These are phyloP conservation scores for Pseudocheirus occidentalis DNA, from an alignment of 2,797 vertebrate genomes.

Conservation along the genomic window DNA sequence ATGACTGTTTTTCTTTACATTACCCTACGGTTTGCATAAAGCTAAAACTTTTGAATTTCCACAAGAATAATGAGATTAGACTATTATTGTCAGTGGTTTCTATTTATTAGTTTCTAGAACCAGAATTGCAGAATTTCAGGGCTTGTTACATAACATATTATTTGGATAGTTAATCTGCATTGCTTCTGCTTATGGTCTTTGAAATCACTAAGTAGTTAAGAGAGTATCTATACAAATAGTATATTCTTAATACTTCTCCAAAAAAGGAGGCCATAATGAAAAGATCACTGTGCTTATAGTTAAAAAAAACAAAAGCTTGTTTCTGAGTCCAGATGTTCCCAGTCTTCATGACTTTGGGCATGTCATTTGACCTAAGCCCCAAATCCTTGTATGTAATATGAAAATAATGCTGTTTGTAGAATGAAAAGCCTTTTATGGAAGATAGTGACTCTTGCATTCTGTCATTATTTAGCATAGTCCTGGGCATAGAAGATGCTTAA, in stretches of 20 bases:
- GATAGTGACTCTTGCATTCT: background rate
- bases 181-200: background rate
- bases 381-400: background rate
- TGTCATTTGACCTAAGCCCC: background rate
- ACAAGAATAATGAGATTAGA: background rate
- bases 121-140: background rate
- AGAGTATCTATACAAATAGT: background rate
- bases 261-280: background rate
- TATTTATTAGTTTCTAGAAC: background rate
- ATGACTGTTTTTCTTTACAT: background rate
- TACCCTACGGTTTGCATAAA: background rate
- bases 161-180: background rate
- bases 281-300: background rate
- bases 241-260: background rate
- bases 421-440: background rate
- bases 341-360: background rate
- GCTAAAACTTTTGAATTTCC: background rate
- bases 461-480: background rate
- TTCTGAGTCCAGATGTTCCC: background rate
- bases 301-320: background rate
- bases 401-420: background rate
- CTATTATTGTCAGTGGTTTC: background rate
- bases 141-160: background rate
- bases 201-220: background rate
- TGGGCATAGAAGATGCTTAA: background rate